phyloP scores from a whole-genome alignment of 2,797 vertebrate species.

The Scomberomorus guttatus region DNA sequence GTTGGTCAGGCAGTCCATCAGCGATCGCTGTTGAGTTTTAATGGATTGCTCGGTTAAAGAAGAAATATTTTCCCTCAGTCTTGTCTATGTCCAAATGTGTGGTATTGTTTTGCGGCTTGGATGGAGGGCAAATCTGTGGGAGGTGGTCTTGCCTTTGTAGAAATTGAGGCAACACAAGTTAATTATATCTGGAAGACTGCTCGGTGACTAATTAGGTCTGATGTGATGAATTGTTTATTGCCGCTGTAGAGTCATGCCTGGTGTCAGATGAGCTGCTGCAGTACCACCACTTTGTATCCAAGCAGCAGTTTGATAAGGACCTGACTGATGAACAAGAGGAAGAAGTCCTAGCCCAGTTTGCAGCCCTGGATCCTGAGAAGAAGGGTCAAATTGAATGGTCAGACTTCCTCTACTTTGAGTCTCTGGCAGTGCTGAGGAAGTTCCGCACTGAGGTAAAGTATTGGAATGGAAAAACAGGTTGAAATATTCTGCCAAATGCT shows the following conservation, averaged over 20 bases:
- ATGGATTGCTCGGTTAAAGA: neutral
- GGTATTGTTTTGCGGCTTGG: slow-evolving; percentile 7
- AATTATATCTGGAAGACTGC: slow-evolving; percentile 58
- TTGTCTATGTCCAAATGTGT: slow-evolving; percentile 14
- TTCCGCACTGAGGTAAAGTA: slow-evolving; percentile 90
- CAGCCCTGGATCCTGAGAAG: slow-evolving; percentile 91
- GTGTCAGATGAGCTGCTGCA: slow-evolving; percentile 94
- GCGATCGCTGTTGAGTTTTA: neutral
- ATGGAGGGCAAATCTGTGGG: slow-evolving; percentile 10
- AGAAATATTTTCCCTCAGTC: slow-evolving; percentile 20
- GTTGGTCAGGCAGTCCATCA: too few relatives aligned
- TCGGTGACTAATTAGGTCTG: slow-evolving; percentile 55
- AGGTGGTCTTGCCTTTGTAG: slow-evolving; percentile 37
- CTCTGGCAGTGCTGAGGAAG: slow-evolving; percentile 92
- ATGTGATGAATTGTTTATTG: slow-evolving; percentile 63
- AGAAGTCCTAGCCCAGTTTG: slow-evolving; percentile 91
- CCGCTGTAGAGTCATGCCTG: slow-evolving; percentile 90
- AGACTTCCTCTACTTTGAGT: slow-evolving; percentile 96
- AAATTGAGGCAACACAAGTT: slow-evolving; percentile 53
- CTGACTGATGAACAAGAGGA: slow-evolving; percentile 92
- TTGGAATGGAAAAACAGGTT: neutral
- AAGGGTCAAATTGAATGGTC: slow-evolving; percentile 93
- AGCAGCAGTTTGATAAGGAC: slow-evolving; percentile 90
- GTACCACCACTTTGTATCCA: slow-evolving; percentile 94
- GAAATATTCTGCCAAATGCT: neutral